These are phyloP conservation scores for Phalacrocorax brasilianus DNA, from an alignment of 2,113 vertebrate genomes.

Conservation along the genomic window DNA sequence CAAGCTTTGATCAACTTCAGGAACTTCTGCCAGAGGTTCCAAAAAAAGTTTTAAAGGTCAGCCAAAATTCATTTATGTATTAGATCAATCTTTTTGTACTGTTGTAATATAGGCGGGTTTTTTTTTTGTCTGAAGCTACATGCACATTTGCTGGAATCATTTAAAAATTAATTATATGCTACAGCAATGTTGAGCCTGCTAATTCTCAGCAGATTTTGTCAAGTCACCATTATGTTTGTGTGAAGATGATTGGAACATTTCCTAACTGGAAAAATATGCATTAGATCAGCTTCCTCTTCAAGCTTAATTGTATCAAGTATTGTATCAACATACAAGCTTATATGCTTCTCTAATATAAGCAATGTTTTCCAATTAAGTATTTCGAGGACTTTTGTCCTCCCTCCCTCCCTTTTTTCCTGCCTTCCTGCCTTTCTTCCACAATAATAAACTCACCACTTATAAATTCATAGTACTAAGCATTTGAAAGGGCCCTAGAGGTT, in stretches of 20 bases:
- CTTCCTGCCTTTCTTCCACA: neutral
- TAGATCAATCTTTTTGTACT: neutral
- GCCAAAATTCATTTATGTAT: neutral
- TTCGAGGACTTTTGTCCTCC: neutral
- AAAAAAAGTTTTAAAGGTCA: slow-evolving; percentile 89
- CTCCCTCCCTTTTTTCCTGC: neutral
- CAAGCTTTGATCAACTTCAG: slow-evolving; percentile 79
- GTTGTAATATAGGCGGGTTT: neutral
- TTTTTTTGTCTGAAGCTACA: neutral
- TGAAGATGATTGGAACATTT: neutral
- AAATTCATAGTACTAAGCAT: neutral
- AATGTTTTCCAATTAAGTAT: neutral
- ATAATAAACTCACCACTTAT: neutral
- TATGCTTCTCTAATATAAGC: neutral
- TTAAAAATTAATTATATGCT: neutral
- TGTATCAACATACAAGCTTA: neutral
- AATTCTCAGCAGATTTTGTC: neutral
- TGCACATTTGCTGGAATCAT: neutral
- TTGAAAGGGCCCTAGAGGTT: neutral
- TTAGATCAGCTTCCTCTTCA: neutral
- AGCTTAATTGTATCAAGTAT: neutral
- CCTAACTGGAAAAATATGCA: neutral
- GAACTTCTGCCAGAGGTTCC: slow-evolving; percentile 86
- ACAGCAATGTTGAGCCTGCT: neutral
- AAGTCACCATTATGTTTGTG: neutral